phyloP scores from a whole-genome alignment of 2,888 invertebrate species.

The Odontothrips loti region DNA sequence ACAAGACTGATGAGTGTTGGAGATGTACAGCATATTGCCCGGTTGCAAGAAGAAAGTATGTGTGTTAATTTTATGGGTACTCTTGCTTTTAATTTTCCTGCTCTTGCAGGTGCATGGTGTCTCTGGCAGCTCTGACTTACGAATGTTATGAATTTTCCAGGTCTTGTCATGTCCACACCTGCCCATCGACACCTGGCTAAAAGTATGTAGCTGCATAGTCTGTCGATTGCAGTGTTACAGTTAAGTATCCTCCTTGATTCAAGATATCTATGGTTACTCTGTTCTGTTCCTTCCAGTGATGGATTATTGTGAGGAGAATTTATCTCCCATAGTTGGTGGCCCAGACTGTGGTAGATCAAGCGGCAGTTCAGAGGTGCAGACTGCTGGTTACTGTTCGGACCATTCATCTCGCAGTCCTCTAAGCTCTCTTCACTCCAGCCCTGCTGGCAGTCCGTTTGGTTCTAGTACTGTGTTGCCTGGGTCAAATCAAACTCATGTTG shows the following conservation, averaged over 20 bases:
- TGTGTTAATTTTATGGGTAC: no score
- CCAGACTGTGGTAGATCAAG: not conserved
- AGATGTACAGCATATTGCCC: conserved; percentile 37
- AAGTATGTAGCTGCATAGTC: conserved; percentile 33
- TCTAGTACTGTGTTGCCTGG: conserved; percentile 26
- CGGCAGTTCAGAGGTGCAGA: not conserved
- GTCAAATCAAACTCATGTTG: not conserved
- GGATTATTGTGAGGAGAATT: not conserved
- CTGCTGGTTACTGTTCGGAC: conserved; percentile 31
- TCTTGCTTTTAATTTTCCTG: no score
- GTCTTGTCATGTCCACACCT: conserved; percentile 36
- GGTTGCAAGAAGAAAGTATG: conserved; percentile 39
- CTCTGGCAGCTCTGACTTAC: not conserved
- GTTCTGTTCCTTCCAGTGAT: not conserved
- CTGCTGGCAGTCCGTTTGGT: conserved; percentile 35
- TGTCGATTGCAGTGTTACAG: not conserved
- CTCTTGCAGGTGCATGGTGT: not conserved
- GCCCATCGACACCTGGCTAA: conserved; percentile 29
- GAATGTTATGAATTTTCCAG: not conserved
- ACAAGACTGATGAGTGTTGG: conserved; percentile 36
- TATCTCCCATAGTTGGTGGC: not conserved
- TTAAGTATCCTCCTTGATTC: not conserved
- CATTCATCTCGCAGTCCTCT: conserved; percentile 35
- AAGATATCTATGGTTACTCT: not conserved
- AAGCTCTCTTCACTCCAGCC: conserved; percentile 36